phyloP scores from a whole-genome alignment of 1,140 invertebrate genomes.

The Cataglyphis hispanica region DNA sequence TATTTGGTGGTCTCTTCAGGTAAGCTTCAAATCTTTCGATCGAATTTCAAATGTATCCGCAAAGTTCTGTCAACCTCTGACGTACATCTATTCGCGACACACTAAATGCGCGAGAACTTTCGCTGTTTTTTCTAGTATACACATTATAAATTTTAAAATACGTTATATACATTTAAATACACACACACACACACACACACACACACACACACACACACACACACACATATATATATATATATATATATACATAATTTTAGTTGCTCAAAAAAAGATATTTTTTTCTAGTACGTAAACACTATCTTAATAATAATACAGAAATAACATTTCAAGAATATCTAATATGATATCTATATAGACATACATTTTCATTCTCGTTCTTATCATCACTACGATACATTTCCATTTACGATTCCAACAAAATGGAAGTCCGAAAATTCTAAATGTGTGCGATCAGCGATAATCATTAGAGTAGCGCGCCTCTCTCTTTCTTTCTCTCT shows the following conservation, averaged over 20 bases:
- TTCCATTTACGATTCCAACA: slow-evolving; percentile 21
- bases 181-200: neutral
- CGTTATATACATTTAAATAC: neutral
- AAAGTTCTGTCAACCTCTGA: too few relatives aligned
- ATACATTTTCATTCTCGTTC: neutral
- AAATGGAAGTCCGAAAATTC: slow-evolving; percentile 12
- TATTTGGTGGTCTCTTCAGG: too few relatives aligned
- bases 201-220: too few relatives aligned
- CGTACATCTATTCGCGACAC: neutral
- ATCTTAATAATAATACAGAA: slow-evolving; percentile 10
- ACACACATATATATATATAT: too few relatives aligned
- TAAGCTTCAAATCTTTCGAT: too few relatives aligned
- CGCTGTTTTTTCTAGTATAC: neutral
- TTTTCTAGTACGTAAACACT: neutral
- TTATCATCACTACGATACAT: neutral
- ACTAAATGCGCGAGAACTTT: neutral
- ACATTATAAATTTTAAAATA: neutral
- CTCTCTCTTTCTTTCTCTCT: slow-evolving; percentile 17
- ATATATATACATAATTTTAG: too few relatives aligned
- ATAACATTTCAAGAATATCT: neutral
- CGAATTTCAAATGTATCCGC: too few relatives aligned
- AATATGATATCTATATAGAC: too few relatives aligned
- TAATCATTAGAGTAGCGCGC: slow-evolving; percentile 65
- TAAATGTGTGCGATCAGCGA: slow-evolving; percentile 43
- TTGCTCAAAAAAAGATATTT: neutral